phyloP scores from a whole-genome alignment of 2,797 vertebrate genomes.

The Ptychobarbus kaznakovi region DNA sequence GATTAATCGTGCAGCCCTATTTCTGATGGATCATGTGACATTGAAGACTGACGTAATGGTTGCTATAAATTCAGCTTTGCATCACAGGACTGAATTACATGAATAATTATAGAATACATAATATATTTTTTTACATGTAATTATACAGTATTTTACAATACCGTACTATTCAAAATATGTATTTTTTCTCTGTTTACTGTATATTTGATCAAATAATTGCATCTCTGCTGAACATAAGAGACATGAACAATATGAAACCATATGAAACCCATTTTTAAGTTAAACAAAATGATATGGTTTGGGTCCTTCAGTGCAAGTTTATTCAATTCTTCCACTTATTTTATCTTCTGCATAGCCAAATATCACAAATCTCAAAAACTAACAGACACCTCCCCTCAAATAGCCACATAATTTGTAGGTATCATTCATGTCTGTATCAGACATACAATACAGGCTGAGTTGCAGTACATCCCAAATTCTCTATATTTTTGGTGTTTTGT shows the following conservation, averaged over 20 bases:
- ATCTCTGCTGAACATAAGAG: not conserved
- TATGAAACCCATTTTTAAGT: not conserved
- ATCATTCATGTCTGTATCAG: not conserved
- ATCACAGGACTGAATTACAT: not conserved
- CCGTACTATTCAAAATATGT: not conserved
- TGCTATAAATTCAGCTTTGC: not conserved
- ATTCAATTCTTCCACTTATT: not conserved
- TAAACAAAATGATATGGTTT: not conserved
- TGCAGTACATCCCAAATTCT: not conserved
- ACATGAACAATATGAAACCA: too few relatives aligned
- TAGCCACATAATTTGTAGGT: not conserved
- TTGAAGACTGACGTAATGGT: not conserved
- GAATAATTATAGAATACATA: not conserved
- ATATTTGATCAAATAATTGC: not conserved
- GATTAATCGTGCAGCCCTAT: too few relatives aligned
- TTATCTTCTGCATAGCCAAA: not conserved
- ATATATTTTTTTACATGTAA: not conserved
- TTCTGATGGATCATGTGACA: not conserved
- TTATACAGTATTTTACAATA: not conserved
- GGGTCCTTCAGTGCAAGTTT: not conserved
- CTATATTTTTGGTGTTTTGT: not conserved
- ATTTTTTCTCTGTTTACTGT: not conserved
- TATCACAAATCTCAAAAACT: not conserved
- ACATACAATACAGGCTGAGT: not conserved
- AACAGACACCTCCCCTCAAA: not conserved